Evolutionary conservation across 2,113 vertebrate genomes (phyloP).

Genomic region (Heterocephalus glaber): DNA sequence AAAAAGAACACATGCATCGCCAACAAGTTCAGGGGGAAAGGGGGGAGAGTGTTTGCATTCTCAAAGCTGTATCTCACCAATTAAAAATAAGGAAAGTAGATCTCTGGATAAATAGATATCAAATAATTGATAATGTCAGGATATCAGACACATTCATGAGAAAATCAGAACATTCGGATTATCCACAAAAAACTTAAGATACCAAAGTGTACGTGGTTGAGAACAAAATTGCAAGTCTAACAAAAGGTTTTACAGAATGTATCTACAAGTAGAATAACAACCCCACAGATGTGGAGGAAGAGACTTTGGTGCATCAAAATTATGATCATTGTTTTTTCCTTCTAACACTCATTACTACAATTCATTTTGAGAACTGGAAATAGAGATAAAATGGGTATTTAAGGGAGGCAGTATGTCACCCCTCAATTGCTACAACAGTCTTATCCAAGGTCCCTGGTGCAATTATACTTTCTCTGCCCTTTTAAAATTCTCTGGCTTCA

Average conservation of each 20-base stretch:
- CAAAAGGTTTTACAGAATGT: neutral
- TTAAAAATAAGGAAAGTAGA: slow-evolving; percentile 2
- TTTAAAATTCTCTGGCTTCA: neutral
- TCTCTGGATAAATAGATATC: neutral
- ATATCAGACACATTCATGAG: slow-evolving; percentile 34
- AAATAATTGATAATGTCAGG: neutral
- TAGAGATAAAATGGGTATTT: slow-evolving; percentile 40
- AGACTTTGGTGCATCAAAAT: neutral
- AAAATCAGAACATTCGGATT: slow-evolving; percentile 8
- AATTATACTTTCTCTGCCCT: neutral
- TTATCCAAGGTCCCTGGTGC: neutral
- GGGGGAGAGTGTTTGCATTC: neutral
- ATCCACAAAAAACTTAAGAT: neutral
- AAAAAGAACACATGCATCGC: neutral
- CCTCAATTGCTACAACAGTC: neutral
- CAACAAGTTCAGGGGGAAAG: neutral
- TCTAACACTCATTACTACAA: neutral
- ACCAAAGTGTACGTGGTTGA: neutral
- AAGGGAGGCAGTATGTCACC: slow-evolving; percentile 9
- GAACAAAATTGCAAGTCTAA: neutral
- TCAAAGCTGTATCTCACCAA: slow-evolving; percentile 27
- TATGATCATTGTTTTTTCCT: neutral
- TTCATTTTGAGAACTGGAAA: slow-evolving; percentile 45
- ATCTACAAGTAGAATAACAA: neutral
- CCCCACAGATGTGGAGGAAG: neutral